Evolutionary conservation across 2,888 invertebrate species (phyloP).

Genomic region (Anodontia alba): DNA sequence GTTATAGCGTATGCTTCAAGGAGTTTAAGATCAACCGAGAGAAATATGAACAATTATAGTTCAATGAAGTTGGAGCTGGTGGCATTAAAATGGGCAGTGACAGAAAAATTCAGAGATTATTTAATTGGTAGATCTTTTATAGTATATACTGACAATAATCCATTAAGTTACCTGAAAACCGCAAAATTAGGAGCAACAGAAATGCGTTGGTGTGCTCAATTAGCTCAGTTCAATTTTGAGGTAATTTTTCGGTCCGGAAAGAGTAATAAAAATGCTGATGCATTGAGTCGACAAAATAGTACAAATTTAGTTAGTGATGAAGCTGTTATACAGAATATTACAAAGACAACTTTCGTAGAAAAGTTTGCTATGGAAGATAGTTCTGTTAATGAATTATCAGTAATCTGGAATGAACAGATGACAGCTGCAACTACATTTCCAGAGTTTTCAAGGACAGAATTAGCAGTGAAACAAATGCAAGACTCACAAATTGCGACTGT

Average conservation of each 20-base stretch:
- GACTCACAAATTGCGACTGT: constrained; percentile 11
- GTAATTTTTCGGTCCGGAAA: constrained; percentile 38
- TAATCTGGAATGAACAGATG: not conserved
- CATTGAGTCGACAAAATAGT: constrained; percentile 37
- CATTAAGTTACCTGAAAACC: constrained; percentile 28
- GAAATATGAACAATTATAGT: constrained; percentile 61
- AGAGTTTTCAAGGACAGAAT: constrained; percentile 6
- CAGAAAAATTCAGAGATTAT: constrained; percentile 54
- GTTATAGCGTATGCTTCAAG: constrained; percentile 59
- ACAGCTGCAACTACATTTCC: constrained; percentile 10
- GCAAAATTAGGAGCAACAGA: constrained; percentile 36
- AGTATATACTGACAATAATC: constrained; percentile 60
- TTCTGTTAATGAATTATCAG: not conserved
- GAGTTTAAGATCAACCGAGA: constrained; percentile 45
- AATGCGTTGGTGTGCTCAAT: constrained; percentile 47
- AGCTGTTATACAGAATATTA: not conserved
- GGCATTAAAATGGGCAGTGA: constrained; percentile 58
- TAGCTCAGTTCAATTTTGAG: constrained; percentile 42
- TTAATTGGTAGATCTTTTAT: constrained; percentile 40
- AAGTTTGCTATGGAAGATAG: not conserved
- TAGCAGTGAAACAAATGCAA: constrained; percentile 16
- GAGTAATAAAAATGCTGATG: constrained; percentile 41
- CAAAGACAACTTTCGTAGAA: constrained; percentile 10
- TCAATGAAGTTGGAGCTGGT: constrained; percentile 55
- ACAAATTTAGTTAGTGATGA: not conserved